Percentiles rank a stretch among this genome's conserved stretches.
Evolutionary conservation across 1,140 invertebrate genomes (phyloP).

Genomic region (Phocides pigmalion): DNA sequence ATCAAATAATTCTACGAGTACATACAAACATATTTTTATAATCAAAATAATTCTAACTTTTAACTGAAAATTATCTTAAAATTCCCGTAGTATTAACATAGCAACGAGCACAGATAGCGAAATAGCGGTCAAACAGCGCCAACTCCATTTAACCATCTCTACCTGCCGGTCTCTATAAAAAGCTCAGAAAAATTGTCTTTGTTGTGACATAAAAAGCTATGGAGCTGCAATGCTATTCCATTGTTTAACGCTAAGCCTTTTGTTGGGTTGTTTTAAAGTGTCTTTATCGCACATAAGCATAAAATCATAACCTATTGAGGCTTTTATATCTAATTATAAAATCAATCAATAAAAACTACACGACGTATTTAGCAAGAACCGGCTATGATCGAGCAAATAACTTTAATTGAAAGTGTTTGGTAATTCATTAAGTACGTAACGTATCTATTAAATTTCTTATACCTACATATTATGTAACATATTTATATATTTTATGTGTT

Average conservation of each 20-base stretch:
- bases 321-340: not conserved
- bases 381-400: constrained; percentile 7
- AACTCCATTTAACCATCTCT: constrained; percentile 16
- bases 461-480: not conserved
- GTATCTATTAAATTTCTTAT: constrained; percentile 19
- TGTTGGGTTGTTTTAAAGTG: constrained; percentile 20
- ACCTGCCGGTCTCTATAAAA: constrained; percentile 15
- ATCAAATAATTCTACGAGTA: too few species aligned
- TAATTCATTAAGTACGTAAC: constrained; percentile 19
- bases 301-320: not conserved
- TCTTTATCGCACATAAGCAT: constrained; percentile 1
- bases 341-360: not conserved
- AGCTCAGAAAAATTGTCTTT: constrained; percentile 28
- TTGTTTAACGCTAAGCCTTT: constrained; percentile 19
- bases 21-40: too few species aligned
- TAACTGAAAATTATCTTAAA: not conserved
- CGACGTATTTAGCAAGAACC: not conserved
- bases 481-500: constrained; percentile 3
- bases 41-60: too few species aligned
- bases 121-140: constrained; percentile 12
- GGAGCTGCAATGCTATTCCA: constrained; percentile 9
- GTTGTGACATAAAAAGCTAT: constrained; percentile 18
- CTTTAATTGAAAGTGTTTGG: constrained; percentile 13
- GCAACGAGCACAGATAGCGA: not conserved
- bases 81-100: not conserved